Evolutionary conservation across 1,140 invertebrate genomes (phyloP), one percentile per base, ranked within the genome.

Genomic region (Drosophila takahashii): DNA sequence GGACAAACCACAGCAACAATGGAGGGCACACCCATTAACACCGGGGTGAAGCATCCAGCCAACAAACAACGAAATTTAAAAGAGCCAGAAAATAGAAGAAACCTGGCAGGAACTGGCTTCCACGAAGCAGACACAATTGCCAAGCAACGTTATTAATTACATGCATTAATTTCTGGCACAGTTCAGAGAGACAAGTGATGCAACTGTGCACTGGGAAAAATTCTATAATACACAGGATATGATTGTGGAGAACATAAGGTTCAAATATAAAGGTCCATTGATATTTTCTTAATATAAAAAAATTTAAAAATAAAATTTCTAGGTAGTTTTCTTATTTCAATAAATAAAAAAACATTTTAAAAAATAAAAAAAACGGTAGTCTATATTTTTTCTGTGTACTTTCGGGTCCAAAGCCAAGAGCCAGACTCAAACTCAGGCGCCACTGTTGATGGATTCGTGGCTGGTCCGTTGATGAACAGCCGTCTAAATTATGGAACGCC

Each of bases 361-460:
- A 27, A 27, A 16, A 2, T 10, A 0, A 2, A 2, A 2, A 2
- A 2, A 0, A 8, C 2, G 6, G 8, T 32, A 8, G 8, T 11
- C 0, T 2, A 3, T 2, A 3, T 61, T 62, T 67, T 16, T 34
- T 29, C 36, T 4, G 60, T 52, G 60, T 16, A 39, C 34, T 1
- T 47, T 54, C n/a, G 32, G 50, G 62, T 51, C 51, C 34, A 66
- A 41, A 65, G 27, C n/a, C 34, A 27, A 59, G 52, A 57, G 39
- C 50, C 66, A 70, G 62, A 47, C 66, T 56, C 60, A 42, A 60
- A 69, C 52, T 67, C 54, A 91, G 90, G 90, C 90, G 90, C 90
- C 90, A 91, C 84, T 91, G 85, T 84, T 91, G 90, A 91, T 91
- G 90, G 90, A 87, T 91, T 83, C 74, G 56, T 79, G 81, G 73